These are phyloP conservation scores for Siniperca chuatsi DNA, from an alignment of 2,113 vertebrate genomes.

Conservation along the genomic window DNA sequence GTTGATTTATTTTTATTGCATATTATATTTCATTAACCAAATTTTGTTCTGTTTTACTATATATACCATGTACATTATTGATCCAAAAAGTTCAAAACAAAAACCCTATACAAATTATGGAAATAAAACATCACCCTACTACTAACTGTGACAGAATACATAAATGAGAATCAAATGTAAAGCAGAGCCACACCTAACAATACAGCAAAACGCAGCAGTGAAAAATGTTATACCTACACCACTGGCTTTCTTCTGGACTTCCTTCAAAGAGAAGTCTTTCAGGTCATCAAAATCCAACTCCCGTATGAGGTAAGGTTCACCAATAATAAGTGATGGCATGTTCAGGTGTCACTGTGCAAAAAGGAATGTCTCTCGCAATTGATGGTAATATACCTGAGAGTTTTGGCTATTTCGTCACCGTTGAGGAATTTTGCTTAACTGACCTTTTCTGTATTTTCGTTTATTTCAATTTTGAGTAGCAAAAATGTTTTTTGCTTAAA, in stretches of 20 bases:
- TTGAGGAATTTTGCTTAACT: background rate
- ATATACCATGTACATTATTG: background rate
- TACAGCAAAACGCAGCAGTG: background rate
- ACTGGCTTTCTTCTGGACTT: background rate
- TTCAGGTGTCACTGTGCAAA: background rate
- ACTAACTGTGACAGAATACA: slow-evolving; percentile 2
- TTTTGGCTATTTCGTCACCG: background rate
- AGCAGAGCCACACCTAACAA: background rate
- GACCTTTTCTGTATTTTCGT: background rate
- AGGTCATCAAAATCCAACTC: background rate
- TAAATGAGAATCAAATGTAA: background rate
- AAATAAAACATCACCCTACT: background rate
- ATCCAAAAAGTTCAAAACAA: too few relatives aligned
- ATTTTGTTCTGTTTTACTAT: background rate
- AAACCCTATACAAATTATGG: too few relatives aligned
- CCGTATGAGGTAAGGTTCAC: background rate
- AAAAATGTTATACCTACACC: background rate
- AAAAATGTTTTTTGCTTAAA: background rate
- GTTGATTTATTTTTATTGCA: background rate
- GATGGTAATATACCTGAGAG: background rate
- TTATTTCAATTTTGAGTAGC: background rate
- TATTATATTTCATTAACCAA: background rate
- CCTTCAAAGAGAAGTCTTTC: background rate
- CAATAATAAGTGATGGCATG: background rate
- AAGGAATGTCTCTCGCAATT: background rate